These are phyloP conservation scores for Morone chrysops DNA, from an alignment of 2,113 vertebrate species.

Conservation along the genomic window DNA sequence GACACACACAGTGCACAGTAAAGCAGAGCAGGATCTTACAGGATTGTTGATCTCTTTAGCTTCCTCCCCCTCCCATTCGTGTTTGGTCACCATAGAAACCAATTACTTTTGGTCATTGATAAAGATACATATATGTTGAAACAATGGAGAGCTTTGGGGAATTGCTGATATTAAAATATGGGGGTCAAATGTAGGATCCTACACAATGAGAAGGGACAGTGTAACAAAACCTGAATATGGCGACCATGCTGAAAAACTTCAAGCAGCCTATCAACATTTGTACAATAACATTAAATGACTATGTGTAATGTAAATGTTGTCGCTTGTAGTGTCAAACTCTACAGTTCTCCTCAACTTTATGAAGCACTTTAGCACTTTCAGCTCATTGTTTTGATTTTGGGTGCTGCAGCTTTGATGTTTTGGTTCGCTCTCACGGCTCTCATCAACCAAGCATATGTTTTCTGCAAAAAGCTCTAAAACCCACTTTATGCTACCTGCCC, in stretches of 20 bases:
- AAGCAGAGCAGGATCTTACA: conserved; percentile 2
- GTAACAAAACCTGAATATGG: neutral
- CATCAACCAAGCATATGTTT: too few relatives aligned
- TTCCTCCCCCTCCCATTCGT: neutral
- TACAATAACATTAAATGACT: neutral
- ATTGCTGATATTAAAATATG: neutral
- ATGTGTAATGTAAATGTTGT: neutral
- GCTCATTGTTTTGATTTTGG: neutral
- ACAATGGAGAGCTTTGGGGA: neutral
- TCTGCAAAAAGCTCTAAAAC: too few relatives aligned
- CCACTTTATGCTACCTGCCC: too few relatives aligned
- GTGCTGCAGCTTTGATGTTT: neutral
- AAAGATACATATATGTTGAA: conserved; percentile 48
- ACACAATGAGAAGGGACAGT: neutral
- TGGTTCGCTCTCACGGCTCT: neutral
- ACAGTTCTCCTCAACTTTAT: neutral
- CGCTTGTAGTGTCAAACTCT: neutral
- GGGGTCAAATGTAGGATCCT: neutral
- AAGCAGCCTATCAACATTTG: neutral
- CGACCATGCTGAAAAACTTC: neutral
- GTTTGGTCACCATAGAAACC: conserved; percentile 56
- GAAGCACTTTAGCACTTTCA: neutral
- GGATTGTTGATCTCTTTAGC: neutral
- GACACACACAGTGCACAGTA: neutral
- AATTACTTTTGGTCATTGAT: conserved; percentile 52